Conservation (phyloP, 2,797 vertebrate species). For the Ciconia nigra region DNA sequence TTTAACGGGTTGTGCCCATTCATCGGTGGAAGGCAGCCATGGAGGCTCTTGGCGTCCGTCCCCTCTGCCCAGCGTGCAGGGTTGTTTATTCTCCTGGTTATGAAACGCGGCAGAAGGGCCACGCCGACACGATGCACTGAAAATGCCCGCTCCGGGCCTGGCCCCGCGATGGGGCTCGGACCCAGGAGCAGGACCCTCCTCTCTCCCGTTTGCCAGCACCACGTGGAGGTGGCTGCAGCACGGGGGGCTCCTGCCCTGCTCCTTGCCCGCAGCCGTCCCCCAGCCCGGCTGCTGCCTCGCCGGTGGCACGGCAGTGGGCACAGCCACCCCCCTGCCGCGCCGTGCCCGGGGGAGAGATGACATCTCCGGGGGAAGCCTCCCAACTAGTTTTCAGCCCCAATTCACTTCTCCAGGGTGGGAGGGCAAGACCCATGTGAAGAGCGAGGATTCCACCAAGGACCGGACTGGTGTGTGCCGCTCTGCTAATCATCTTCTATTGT, state of each 20-base stretch:
- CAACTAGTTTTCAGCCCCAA: neutral
- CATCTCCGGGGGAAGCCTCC: neutral
- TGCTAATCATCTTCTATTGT: conserved; percentile 6
- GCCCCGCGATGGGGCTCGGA: accelerated
- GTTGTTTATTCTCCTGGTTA: neutral
- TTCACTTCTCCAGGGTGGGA: neutral
- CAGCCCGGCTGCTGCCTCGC: accelerated
- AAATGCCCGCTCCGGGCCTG: accelerated
- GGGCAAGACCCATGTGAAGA: neutral
- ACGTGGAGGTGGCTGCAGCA: neutral
- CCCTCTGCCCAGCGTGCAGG: neutral
- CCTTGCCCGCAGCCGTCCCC: neutral
- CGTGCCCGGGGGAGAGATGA: accelerated
- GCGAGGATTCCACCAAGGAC: neutral
- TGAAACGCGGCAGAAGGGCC: neutral
- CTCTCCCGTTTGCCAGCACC: neutral
- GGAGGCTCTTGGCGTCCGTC: neutral
- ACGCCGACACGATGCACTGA: accelerated
- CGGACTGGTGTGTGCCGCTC: neutral
- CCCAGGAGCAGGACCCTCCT: neutral
- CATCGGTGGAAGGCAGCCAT: neutral
- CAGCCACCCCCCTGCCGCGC: neutral
- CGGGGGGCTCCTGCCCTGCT: neutral
- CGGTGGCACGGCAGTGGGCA: neutral
- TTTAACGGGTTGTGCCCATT: conserved; percentile 21